A percentile compares a stretch with the other conserved stretches of the same genome.
These are phyloP conservation scores for Scelioninae gen. 2 DNA, from an alignment of 2,888 invertebrate species.

Conservation along the genomic window DNA sequence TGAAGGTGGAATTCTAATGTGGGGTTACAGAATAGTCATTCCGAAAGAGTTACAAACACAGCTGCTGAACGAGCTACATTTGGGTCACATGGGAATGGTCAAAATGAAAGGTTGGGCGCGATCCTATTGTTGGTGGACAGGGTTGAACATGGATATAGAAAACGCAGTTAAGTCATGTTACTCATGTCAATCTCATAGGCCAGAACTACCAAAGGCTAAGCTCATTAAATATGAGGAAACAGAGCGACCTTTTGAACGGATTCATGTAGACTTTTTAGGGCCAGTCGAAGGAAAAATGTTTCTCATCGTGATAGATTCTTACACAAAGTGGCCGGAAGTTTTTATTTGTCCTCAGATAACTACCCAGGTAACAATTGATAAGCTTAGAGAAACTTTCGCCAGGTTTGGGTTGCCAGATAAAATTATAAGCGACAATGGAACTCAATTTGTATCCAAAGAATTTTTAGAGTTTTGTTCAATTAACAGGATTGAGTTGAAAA, in stretches of 20 bases:
- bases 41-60: neutral
- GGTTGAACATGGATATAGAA: conserved; percentile 39
- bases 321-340: conserved; percentile 60
- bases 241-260: neutral
- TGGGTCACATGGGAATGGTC: conserved; percentile 34
- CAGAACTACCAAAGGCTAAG: conserved; percentile 31
- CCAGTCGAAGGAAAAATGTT: neutral
- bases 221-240: neutral
- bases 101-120: conserved; percentile 44
- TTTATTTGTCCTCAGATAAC: too few species aligned
- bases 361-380: neutral
- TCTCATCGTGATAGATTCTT: neutral
- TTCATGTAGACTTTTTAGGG: neutral
- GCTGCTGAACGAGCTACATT: conserved; percentile 2
- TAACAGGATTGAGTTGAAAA: neutral
- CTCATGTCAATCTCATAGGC: conserved; percentile 25
- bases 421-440: neutral
- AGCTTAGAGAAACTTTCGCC: neutral
- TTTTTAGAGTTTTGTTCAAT: neutral
- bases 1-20: conserved; percentile 34
- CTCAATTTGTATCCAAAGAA: neutral
- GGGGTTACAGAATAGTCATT: conserved; percentile 12
- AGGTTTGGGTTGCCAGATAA: neutral
- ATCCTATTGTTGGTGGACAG: conserved; percentile 39
- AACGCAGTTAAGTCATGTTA: neutral